Conservation (phyloP, 2,113 vertebrate species). For the Nipponia nippon region DNA sequence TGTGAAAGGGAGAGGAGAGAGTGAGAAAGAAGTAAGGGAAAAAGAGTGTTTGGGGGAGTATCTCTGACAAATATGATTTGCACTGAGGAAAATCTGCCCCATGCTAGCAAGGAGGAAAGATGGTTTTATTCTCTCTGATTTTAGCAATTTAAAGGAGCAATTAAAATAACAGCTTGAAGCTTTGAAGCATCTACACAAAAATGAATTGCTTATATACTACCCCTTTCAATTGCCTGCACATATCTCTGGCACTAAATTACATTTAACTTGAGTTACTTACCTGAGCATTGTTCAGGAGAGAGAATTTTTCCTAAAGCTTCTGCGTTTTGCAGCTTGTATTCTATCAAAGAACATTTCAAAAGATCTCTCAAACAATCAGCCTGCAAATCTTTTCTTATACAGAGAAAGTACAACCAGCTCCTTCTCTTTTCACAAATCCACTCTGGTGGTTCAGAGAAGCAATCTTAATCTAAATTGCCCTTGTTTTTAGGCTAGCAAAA, state of each 20-base stretch:
- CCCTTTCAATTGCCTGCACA: not conserved
- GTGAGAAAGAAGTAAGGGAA: not conserved
- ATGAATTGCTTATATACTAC: not conserved
- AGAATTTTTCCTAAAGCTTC: not conserved
- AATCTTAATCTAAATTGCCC: not conserved
- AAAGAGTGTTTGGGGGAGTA: not conserved
- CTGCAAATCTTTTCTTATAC: not conserved
- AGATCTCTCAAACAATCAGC: not conserved
- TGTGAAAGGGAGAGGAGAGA: not conserved
- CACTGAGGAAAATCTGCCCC: not conserved
- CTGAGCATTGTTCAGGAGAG: not conserved
- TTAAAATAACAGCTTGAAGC: not conserved
- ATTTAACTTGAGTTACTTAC: not conserved
- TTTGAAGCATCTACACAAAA: not conserved
- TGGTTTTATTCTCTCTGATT: not conserved
- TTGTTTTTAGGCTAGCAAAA: not conserved
- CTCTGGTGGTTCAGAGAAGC: not conserved
- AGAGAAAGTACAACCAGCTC: not conserved
- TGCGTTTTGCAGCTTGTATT: not conserved
- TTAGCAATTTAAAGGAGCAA: not conserved
- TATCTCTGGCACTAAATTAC: not conserved
- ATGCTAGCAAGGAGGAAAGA: not conserved
- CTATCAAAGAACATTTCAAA: not conserved
- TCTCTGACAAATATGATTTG: conserved; percentile 3
- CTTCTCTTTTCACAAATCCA: not conserved